Base-by-base conservation (phyloP, 64 coral and sea anemone genomes). In the Montipora foliosa region DNA sequence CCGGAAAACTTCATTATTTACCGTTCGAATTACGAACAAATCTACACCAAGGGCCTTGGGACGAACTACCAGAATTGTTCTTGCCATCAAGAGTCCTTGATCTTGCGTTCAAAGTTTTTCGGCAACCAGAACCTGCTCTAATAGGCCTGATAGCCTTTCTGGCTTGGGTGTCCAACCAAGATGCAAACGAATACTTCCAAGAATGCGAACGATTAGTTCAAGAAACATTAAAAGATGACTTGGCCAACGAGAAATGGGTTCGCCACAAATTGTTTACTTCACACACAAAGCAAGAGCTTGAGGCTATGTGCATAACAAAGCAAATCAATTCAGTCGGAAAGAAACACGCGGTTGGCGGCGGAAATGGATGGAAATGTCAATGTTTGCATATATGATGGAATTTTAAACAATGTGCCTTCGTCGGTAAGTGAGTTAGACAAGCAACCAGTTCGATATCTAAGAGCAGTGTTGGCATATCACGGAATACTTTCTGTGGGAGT, bases 21-120 rank as follows among this genome's bases (percentile, higher is more conserved):
- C 55, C 14, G 6, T 92, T 76, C 45, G 71, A 77, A 3, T n/a
- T 2, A 11, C 48, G 90, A 13, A 69, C 68, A 0, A 24, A 92
- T 16, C 62, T 83, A 15, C 49, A 80, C 6, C 15, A 10, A 19
- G 90, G 90, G 3, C 50, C 80, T 16, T 86, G 90, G 90, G 90
- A 92, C 77, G 55, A 75, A 16, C 79, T 46, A 10, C 82, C 82
- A 59, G 74, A 14, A 11, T 16, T 93, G 4, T 93, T 79, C 49
- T 16, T 87, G 6, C 93, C 87, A 9, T 87, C 90, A 72, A 83
- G 77, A 13, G 58, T 95, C 53, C 74, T 95, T 3, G 59, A 95
- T 46, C 44, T 75, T 8, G 90, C 87, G 11, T 90, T 87, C 11
- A 95, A 44, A 86, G 80, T 67, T 10, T 5, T 76, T 37, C 29